phyloP scores from a whole-genome alignment of 2,113 vertebrate species.

The Octodon degus region DNA sequence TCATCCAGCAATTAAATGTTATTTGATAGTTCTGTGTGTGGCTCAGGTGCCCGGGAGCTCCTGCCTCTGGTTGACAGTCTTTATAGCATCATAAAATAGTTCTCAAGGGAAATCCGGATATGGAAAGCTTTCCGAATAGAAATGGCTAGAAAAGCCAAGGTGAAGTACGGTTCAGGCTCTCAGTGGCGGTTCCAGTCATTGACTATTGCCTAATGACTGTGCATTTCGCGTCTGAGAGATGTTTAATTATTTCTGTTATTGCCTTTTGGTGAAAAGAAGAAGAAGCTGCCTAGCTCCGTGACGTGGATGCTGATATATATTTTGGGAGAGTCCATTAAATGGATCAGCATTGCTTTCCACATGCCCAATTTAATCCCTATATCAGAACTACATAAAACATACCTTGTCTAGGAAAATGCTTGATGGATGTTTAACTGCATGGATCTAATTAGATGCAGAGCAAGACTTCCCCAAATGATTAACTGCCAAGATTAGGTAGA shows the following conservation, averaged over 20 bases:
- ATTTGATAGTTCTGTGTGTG: slow-evolving; percentile 87
- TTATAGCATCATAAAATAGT: slow-evolving; percentile 86
- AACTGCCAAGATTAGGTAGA: slow-evolving; percentile 78
- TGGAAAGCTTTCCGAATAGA: slow-evolving; percentile 82
- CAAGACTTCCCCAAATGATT: slow-evolving; percentile 78
- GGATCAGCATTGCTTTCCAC: slow-evolving; percentile 79
- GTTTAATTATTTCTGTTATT: slow-evolving; percentile 86
- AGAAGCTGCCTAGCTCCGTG: slow-evolving; percentile 70
- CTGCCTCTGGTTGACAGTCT: slow-evolving; percentile 83
- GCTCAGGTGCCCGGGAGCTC: slow-evolving; percentile 84
- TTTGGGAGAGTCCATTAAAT: slow-evolving; percentile 75
- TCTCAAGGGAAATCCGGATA: slow-evolving; percentile 85
- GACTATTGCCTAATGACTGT: slow-evolving; percentile 83
- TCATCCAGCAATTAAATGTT: slow-evolving; percentile 87
- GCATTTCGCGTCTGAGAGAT: slow-evolving; percentile 80
- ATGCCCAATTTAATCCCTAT: slow-evolving; percentile 75
- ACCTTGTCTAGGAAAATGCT: slow-evolving; percentile 68
- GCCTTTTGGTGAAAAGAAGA: slow-evolving; percentile 73
- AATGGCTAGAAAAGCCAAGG: slow-evolving; percentile 78
- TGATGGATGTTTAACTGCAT: slow-evolving; percentile 74
- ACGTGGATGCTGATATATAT: slow-evolving; percentile 75
- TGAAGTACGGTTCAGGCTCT: slow-evolving; percentile 75
- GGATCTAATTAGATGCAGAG: slow-evolving; percentile 81
- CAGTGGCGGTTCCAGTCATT: slow-evolving; percentile 63
- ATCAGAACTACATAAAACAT: slow-evolving; percentile 73